These are phyloP conservation scores for Bombus sylvicola DNA, from an alignment of 1,140 invertebrate genomes.

Conservation along the genomic window DNA sequence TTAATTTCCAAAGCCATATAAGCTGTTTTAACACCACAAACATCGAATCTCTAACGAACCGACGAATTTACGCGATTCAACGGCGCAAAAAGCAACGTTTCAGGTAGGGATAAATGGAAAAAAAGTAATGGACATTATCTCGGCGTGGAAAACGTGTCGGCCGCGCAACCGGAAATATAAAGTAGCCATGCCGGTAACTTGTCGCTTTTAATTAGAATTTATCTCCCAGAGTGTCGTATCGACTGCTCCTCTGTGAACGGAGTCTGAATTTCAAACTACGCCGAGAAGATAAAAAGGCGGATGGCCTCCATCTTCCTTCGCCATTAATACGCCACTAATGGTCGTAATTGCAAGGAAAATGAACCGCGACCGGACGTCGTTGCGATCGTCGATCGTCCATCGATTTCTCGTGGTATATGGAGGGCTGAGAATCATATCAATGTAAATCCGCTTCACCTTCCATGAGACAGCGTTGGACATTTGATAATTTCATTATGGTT, in stretches of 20 bases:
- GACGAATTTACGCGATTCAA: slow-evolving; percentile 33
- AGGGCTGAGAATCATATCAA: not conserved
- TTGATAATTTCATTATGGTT: not conserved
- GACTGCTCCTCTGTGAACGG: slow-evolving; percentile 25
- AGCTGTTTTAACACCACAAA: too few relatives aligned
- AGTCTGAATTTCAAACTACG: slow-evolving; percentile 16
- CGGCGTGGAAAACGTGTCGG: slow-evolving; percentile 26
- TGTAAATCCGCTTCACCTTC: not conserved
- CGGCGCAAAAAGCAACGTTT: not conserved
- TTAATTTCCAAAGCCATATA: not conserved
- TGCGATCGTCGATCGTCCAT: not conserved
- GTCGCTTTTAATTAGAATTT: slow-evolving; percentile 68
- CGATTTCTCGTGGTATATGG: not conserved
- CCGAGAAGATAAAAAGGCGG: slow-evolving; percentile 19
- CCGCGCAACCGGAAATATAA: slow-evolving; percentile 63
- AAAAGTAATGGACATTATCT: slow-evolving; percentile 41
- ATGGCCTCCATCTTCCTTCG: slow-evolving; percentile 10
- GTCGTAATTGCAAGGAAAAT: not conserved
- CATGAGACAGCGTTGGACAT: not conserved
- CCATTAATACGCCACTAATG: slow-evolving; percentile 1
- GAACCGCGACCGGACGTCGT: not conserved
- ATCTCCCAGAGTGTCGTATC: slow-evolving; percentile 45
- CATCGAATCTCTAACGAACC: slow-evolving; percentile 8
- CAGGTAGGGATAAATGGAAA: slow-evolving; percentile 25
- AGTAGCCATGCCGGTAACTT: slow-evolving; percentile 45